Evolutionary conservation across 2,888 invertebrate species (phyloP).

Genomic region (Minunthozetes semirufus): DNA sequence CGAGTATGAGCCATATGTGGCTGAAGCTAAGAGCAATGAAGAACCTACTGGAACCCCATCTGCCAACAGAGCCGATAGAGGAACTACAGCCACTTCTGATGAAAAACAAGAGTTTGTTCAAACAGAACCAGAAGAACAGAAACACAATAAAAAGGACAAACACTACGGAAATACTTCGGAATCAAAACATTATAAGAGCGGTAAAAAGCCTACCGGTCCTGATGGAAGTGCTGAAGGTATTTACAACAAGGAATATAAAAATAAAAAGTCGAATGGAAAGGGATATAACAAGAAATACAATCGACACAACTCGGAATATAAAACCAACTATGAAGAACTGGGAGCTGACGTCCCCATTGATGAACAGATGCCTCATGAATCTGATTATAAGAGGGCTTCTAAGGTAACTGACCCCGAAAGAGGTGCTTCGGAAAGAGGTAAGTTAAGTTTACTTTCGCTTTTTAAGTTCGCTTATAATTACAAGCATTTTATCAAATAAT

Average conservation of each 20-base stretch:
- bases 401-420: too few relatives aligned
- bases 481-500: too few relatives aligned
- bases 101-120: background rate
- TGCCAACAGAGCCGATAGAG: background rate
- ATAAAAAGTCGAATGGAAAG: background rate
- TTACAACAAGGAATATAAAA: background rate
- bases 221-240: background rate
- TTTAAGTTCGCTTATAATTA: too few relatives aligned
- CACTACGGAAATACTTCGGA: background rate
- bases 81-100: background rate
- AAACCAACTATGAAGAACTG: background rate
- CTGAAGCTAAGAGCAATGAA: background rate
- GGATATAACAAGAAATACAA: background rate
- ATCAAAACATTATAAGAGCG: background rate
- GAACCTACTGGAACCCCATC: background rate
- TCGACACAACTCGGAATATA: background rate
- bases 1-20: background rate
- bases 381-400: too few relatives aligned
- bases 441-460: too few relatives aligned
- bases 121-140: background rate
- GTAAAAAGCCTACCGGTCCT: background rate
- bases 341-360: too few relatives aligned
- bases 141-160: background rate
- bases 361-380: too few relatives aligned
- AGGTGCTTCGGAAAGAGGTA: too few relatives aligned